Percentiles rank a stretch among this genome's conserved stretches.
phyloP scores from a whole-genome alignment of 1,140 invertebrate species.

The Bombus impatiens region DNA sequence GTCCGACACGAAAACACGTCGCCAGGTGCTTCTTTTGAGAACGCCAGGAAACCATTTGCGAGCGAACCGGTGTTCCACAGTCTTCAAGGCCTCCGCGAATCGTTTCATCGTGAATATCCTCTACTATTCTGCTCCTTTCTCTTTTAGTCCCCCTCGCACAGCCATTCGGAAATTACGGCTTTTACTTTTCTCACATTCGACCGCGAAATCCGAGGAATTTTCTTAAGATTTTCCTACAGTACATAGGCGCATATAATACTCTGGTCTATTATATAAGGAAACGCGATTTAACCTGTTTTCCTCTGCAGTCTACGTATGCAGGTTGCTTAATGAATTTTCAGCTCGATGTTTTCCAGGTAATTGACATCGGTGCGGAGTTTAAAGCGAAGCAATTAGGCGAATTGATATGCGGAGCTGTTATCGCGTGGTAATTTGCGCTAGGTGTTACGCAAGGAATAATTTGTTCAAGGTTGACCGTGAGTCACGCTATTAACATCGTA shows the following conservation, averaged over 20 bases:
- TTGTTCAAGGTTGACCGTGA: slow-evolving; percentile 9
- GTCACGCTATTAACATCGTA: slow-evolving; percentile 13
- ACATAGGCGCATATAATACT: too few species aligned
- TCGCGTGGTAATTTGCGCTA: neutral
- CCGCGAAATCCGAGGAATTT: neutral
- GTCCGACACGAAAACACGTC: slow-evolving; percentile 20
- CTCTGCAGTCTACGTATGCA: too few species aligned
- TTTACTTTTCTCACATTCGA: too few species aligned
- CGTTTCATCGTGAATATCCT: neutral
- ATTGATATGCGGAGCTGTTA: slow-evolving; percentile 12
- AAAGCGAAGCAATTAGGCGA: slow-evolving; percentile 9
- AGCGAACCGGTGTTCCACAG: slow-evolving; percentile 38
- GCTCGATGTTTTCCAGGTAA: neutral
- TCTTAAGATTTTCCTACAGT: too few species aligned
- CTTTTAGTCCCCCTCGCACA: neutral
- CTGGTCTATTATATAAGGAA: neutral
- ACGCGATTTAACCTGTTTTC: too few species aligned
- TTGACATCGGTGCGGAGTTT: neutral
- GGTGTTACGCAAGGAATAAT: slow-evolving; percentile 28
- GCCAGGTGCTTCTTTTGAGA: slow-evolving; percentile 49
- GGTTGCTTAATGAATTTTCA: neutral
- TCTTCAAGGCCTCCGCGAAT: slow-evolving; percentile 32
- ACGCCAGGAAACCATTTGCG: slow-evolving; percentile 29
- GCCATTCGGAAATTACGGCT: neutral
- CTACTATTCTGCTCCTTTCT: too few species aligned